A percentile compares a stretch with the other conserved stretches of the same genome.
Evolutionary conservation across 2,888 invertebrate species (phyloP).

Genomic region (Eupelmus urozonus): DNA sequence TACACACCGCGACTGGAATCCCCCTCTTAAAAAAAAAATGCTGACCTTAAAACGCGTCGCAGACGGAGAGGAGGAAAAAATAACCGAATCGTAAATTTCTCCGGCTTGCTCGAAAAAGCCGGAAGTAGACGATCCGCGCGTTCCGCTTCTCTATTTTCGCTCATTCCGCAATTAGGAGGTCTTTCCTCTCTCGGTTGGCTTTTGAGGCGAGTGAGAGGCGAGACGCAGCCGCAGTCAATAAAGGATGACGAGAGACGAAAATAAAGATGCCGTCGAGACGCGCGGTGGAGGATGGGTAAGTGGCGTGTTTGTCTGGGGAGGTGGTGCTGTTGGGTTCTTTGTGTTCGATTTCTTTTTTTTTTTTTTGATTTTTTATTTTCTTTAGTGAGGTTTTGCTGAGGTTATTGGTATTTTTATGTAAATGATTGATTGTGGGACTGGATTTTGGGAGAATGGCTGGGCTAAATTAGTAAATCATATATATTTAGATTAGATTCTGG

Average conservation of each 20-base stretch:
- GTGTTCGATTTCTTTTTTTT: no score
- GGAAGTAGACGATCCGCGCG: constrained; percentile 42
- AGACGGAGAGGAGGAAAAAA: neutral
- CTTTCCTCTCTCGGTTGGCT: neutral
- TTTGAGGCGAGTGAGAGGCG: neutral
- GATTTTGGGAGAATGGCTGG: no score
- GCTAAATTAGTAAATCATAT: no score
- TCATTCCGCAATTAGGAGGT: constrained; percentile 48
- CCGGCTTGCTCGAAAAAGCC: constrained; percentile 37
- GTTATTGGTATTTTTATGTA: no score
- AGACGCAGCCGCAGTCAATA: constrained; percentile 18
- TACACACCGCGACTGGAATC: neutral
- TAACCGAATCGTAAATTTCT: constrained; percentile 47
- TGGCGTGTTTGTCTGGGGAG: neutral
- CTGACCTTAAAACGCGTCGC: constrained; percentile 16
- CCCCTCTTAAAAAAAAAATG: neutral
- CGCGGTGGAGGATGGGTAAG: neutral
- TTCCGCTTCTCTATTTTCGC: constrained; percentile 51
- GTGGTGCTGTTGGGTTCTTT: no score
- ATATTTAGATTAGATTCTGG: no score
- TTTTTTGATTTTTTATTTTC: no score
- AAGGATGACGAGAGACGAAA: constrained; percentile 39
- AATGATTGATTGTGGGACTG: no score
- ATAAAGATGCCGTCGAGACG: constrained; percentile 24
- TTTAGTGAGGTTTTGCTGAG: no score